These are phyloP conservation scores for Sparidentex hasta DNA, from an alignment of 2,797 vertebrate genomes.

Conservation along the genomic window DNA sequence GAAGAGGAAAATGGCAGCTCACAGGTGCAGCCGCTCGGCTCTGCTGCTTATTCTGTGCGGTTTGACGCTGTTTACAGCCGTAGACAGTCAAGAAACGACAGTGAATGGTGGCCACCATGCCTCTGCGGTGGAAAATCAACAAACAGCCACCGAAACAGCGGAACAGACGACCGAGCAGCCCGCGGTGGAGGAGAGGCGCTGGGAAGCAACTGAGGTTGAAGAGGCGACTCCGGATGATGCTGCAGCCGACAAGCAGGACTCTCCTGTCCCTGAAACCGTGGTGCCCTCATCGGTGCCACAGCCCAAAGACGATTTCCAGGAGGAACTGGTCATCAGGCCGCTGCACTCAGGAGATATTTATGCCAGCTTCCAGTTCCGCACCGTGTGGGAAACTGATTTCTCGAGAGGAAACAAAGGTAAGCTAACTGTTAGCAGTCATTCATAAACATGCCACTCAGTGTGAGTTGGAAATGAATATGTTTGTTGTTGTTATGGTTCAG, in stretches of 20 bases:
- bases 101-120: background rate
- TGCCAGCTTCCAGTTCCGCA: constrained; percentile 95
- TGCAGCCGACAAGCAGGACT: background rate
- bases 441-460: background rate
- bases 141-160: constrained; percentile 12
- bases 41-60: constrained; percentile 56
- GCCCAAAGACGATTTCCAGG: constrained; percentile 87
- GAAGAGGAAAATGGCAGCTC: constrained; percentile 76
- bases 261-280: background rate
- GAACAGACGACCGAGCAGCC: constrained; percentile 22
- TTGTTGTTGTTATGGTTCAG: accelerated
- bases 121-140: background rate
- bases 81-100: constrained; percentile 37
- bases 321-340: constrained; percentile 93
- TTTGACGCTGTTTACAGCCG: constrained; percentile 19
- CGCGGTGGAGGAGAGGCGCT: constrained; percentile 46
- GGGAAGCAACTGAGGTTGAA: constrained; percentile 68
- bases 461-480: background rate
- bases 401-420: constrained; percentile 85
- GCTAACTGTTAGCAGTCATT: constrained; percentile 18
- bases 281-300: constrained; percentile 9
- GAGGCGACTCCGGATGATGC: constrained; percentile 15
- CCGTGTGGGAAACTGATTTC: constrained; percentile 91
- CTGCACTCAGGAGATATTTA: constrained; percentile 92
- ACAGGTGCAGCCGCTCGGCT: constrained; percentile 18